Base-by-base conservation (phyloP, 2,888 invertebrate species). In the Agonopterix arenella region DNA sequence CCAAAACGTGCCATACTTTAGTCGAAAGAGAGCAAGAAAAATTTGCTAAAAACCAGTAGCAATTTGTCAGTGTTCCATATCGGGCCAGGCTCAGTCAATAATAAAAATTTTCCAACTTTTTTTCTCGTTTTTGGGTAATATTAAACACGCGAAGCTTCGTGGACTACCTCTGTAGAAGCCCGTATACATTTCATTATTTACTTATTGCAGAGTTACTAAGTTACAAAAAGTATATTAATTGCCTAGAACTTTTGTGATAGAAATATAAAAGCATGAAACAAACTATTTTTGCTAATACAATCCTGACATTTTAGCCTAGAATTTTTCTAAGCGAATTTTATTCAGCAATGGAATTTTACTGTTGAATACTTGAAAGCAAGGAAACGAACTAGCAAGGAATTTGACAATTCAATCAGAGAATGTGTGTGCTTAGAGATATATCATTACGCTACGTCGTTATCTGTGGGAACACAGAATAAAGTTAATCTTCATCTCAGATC, bases 41-140 rank as follows among this genome's bases (percentile, higher is more conserved):
- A 70, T 65, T 71, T 68, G 64, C 70, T 78, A 73, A 80, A 78
- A 81, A 75, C 78, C 66, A 28, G 67, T 75, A 76, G 81, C 82
- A 76, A 84, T 85, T 86, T 88, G 80, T 85, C 85, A 85, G 81
- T 71, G 75, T 76, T 72, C 74, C 73, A 70, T 76, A 84, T 81
- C 78, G 76, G 74, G 70, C 69, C 69, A 67, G 70, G 73, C 68
- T 80, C 73, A 84, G 80, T 81, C 84, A 78, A 85, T 86, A 85
- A 77, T 80, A 81, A 80, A 81, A 83, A 75, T 66, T 72, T 73
- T 68, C 62, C 58, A 57, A 59, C 62, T 66, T 67, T 82, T 82
- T 85, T 84, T 83, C 71, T 77, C 73, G 68, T 80, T 83, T 81
- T 78, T 68, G 68, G 79, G 76, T 67, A 74, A 77, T 77, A 77